phyloP scores from a whole-genome alignment of 2,888 invertebrate genomes.

The Melikaiella ostensackeni region DNA sequence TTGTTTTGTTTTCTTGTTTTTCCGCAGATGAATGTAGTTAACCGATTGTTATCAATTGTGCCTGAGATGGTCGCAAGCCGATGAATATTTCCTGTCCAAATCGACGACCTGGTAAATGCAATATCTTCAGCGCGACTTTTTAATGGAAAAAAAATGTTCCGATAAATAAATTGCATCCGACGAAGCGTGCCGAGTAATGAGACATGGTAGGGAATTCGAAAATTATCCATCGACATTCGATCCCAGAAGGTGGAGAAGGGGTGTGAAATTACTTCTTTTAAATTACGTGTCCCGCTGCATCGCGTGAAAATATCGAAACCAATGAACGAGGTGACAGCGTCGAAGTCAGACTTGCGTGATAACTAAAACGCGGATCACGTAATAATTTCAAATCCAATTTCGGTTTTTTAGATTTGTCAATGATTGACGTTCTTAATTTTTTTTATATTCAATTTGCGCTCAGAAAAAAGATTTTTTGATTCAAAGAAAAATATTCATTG shows the following conservation, averaged over 20 bases:
- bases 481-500: no score
- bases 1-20: no score
- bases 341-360: slow-evolving; percentile 63
- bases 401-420: neutral
- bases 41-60: no score
- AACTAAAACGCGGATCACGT: slow-evolving; percentile 65
- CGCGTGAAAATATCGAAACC: slow-evolving; percentile 64
- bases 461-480: no score
- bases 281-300: slow-evolving; percentile 48
- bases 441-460: no score
- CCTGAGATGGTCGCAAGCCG: no score
- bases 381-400: slow-evolving; percentile 33
- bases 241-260: neutral
- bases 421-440: no score
- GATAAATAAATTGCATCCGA: slow-evolving; percentile 34
- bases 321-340: slow-evolving; percentile 71
- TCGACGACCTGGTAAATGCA: neutral
- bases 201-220: slow-evolving; percentile 32
- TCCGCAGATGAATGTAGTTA: no score
- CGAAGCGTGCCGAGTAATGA: slow-evolving; percentile 36
- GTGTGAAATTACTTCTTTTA: slow-evolving; percentile 38
- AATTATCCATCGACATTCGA: slow-evolving; percentile 34
- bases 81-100: no score
- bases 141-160: neutral
- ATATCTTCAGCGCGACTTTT: neutral